Evolutionary conservation across 2,888 invertebrate species (phyloP).

Genomic region (Orgyia antiqua): DNA sequence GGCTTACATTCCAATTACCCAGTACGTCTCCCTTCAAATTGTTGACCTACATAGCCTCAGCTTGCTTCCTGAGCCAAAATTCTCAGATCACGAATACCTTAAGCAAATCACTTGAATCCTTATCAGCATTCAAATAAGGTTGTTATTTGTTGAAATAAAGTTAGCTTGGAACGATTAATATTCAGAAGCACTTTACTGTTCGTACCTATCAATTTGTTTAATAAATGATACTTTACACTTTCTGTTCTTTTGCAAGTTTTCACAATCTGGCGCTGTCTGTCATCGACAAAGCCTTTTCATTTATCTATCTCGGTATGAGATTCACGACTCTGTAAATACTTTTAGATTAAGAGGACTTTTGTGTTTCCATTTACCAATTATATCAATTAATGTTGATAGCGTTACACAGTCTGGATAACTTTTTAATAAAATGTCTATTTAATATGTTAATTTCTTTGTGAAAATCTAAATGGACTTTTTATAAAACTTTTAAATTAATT

Average conservation of each 20-base stretch:
- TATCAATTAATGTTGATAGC: no score
- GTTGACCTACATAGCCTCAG: slow-evolving; percentile 43
- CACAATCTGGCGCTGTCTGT: slow-evolving; percentile 10
- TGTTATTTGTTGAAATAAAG: slow-evolving; percentile 20
- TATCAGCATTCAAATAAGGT: slow-evolving; percentile 28
- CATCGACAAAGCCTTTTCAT: slow-evolving; percentile 8
- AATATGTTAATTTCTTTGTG: no score
- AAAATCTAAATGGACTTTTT: no score
- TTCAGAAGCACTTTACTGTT: slow-evolving; percentile 37
- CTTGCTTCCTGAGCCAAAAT: slow-evolving; percentile 27
- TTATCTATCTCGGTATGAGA: slow-evolving; percentile 10
- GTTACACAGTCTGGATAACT: no score
- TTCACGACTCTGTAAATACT: not conserved
- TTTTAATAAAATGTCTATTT: no score
- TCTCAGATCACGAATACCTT: slow-evolving; percentile 28
- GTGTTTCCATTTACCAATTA: no score
- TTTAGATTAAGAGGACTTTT: no score
- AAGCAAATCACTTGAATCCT: slow-evolving; percentile 30
- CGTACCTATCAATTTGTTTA: slow-evolving; percentile 41
- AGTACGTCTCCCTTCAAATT: slow-evolving; percentile 32
- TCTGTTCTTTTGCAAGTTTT: slow-evolving; percentile 22
- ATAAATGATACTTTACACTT: slow-evolving; percentile 32
- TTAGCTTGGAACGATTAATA: slow-evolving; percentile 31
- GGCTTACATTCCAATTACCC: slow-evolving; percentile 42
- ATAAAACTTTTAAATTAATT: no score